Conservation (phyloP, 2,113 vertebrate species). For the Rattus rattus region DNA sequence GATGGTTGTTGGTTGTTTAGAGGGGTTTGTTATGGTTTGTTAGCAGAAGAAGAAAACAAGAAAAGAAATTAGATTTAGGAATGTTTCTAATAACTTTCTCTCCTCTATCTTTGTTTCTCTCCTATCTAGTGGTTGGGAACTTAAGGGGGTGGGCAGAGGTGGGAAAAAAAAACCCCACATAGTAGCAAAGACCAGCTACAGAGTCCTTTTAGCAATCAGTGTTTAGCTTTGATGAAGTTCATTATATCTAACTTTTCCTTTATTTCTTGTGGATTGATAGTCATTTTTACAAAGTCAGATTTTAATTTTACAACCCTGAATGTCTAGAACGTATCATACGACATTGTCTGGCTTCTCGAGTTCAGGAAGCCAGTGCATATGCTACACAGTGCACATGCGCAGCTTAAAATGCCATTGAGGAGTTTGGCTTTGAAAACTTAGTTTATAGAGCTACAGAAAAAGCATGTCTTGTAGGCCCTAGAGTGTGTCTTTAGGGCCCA, state of each 20-base stretch:
- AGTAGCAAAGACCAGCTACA: too few relatives aligned
- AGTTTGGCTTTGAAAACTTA: constrained; percentile 1
- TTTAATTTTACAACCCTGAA: constrained; percentile 20
- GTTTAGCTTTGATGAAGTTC: not conserved
- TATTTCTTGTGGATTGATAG: not conserved
- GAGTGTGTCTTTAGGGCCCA: not conserved
- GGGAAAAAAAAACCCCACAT: too few relatives aligned
- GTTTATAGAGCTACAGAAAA: not conserved
- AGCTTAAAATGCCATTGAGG: not conserved
- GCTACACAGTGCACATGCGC: not conserved
- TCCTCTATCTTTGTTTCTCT: too few relatives aligned
- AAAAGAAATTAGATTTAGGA: too few relatives aligned
- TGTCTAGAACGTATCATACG: not conserved
- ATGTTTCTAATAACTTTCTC: too few relatives aligned
- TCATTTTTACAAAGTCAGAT: constrained; percentile 7
- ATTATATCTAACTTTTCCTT: not conserved
- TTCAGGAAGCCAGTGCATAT: not conserved
- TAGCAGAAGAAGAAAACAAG: too few relatives aligned
- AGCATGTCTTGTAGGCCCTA: not conserved
- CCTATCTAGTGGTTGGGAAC: too few relatives aligned
- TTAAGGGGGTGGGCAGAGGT: too few relatives aligned
- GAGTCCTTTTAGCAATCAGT: not conserved
- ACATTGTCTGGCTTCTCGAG: not conserved
- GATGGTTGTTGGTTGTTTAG: too few relatives aligned
- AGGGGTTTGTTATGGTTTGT: too few relatives aligned